Percentiles rank a stretch among this genome's conserved stretches.
Conservation (phyloP, 92 coral and sea anemone species). For the Ricordea florida region DNA sequence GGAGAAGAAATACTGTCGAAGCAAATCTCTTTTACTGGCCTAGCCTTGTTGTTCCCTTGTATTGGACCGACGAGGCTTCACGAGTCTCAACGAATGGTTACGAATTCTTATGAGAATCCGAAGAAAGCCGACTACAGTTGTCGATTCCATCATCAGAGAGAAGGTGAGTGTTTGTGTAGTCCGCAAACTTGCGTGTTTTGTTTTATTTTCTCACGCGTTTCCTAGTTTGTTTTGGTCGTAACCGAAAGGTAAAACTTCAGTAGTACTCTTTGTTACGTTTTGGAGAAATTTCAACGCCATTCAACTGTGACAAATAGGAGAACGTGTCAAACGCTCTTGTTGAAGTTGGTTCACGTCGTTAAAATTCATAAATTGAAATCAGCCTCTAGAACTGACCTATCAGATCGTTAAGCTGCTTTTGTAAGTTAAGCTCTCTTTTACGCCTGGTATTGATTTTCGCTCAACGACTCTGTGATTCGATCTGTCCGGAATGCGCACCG, state of each 20-base stretch:
- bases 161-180: slow-evolving; percentile 32
- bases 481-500: slow-evolving; percentile 22
- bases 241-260: not conserved
- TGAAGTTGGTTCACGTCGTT: slow-evolving; percentile 20
- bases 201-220: slow-evolving; percentile 18
- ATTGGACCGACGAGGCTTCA: too few relatives aligned
- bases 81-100: slow-evolving; percentile 32
- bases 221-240: not conserved
- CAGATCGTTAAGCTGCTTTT: slow-evolving; percentile 53
- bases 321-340: slow-evolving; percentile 22
- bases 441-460: slow-evolving; percentile 30
- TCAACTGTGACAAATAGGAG: slow-evolving; percentile 34
- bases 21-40: too few relatives aligned
- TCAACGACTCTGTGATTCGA: slow-evolving; percentile 22
- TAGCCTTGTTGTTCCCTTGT: too few relatives aligned
- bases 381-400: slow-evolving; percentile 45
- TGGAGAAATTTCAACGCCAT: slow-evolving; percentile 4
- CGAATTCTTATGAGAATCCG: slow-evolving; percentile 20
- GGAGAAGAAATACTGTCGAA: not conserved
- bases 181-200: slow-evolving; percentile 19
- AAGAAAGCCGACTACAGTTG: slow-evolving; percentile 9
- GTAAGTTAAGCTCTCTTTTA: slow-evolving; percentile 45
- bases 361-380: slow-evolving; percentile 65
- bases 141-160: not conserved
- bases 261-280: not conserved